Evolutionary conservation across 2,113 vertebrate species (phyloP).

Genomic region (Egretta garzetta): DNA sequence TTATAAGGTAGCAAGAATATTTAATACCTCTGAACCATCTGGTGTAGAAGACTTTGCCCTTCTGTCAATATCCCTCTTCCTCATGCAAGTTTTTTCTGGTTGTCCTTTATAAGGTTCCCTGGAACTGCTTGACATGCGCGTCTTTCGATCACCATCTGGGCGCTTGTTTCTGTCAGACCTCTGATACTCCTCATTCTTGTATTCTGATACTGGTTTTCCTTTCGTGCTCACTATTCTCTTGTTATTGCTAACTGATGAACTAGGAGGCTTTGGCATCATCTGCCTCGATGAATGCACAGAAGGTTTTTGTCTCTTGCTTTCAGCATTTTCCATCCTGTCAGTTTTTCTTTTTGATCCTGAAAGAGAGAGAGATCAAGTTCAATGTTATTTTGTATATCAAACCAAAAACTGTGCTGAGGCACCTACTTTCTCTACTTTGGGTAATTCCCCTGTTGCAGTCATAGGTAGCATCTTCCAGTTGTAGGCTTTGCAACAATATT

Average conservation of each 20-base stretch:
- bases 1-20: slow-evolving; percentile 71
- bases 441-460: neutral
- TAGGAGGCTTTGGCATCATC: slow-evolving; percentile 81
- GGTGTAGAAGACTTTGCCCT: slow-evolving; percentile 84
- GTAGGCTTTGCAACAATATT: neutral
- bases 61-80: slow-evolving; percentile 85
- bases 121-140: slow-evolving; percentile 74
- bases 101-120: slow-evolving; percentile 82
- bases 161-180: slow-evolving; percentile 82
- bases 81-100: slow-evolving; percentile 79
- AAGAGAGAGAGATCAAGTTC: neutral
- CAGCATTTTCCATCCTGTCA: slow-evolving; percentile 83
- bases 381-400: neutral
- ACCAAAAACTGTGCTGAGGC: neutral
- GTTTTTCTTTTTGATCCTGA: slow-evolving; percentile 94
- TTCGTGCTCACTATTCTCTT: slow-evolving; percentile 81
- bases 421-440: neutral
- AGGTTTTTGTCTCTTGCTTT: slow-evolving; percentile 87
- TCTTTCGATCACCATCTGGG: slow-evolving; percentile 81
- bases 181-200: slow-evolving; percentile 87
- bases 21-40: slow-evolving; percentile 81
- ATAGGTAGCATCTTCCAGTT: neutral
- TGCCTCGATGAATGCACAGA: slow-evolving; percentile 84
- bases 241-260: slow-evolving; percentile 81
- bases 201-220: slow-evolving; percentile 74